Evolutionary conservation across 2,888 invertebrate genomes (phyloP).

Genomic region (Cantharis nigra): DNA sequence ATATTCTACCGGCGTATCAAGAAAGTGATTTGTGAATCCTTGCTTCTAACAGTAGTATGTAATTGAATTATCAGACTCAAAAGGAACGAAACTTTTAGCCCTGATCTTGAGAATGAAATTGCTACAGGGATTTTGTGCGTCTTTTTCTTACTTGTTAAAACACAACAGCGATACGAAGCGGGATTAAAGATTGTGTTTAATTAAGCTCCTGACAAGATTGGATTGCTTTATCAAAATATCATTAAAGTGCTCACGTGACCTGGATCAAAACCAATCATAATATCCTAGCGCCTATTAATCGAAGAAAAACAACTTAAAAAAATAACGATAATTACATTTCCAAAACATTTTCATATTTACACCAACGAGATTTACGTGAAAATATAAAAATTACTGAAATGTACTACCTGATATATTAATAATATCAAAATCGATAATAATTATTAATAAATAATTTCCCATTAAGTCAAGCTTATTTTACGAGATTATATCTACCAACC

Average conservation of each 20-base stretch:
- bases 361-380: not conserved
- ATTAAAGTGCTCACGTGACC: not conserved
- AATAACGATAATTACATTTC: not conserved
- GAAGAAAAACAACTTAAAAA: not conserved
- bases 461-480: not conserved
- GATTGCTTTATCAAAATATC: not conserved
- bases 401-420: not conserved
- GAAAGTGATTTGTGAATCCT: conserved; percentile 26
- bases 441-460: not conserved
- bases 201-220: not conserved
- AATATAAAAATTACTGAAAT: not conserved
- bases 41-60: conserved; percentile 13
- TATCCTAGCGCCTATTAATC: not conserved
- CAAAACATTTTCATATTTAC: not conserved
- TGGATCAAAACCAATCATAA: not conserved
- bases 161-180: not conserved
- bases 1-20: conserved; percentile 15
- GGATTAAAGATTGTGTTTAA: not conserved
- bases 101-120: not conserved
- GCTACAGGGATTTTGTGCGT: not conserved
- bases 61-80: conserved; percentile 25
- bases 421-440: not conserved
- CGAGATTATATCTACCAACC: not conserved
- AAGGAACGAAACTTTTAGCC: conserved; percentile 18
- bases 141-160: not conserved